A percentile compares a stretch with the other conserved stretches of the same genome.
These are phyloP conservation scores for Teleopsis dalmanni DNA, from an alignment of 1,140 invertebrate genomes.

Conservation along the genomic window DNA sequence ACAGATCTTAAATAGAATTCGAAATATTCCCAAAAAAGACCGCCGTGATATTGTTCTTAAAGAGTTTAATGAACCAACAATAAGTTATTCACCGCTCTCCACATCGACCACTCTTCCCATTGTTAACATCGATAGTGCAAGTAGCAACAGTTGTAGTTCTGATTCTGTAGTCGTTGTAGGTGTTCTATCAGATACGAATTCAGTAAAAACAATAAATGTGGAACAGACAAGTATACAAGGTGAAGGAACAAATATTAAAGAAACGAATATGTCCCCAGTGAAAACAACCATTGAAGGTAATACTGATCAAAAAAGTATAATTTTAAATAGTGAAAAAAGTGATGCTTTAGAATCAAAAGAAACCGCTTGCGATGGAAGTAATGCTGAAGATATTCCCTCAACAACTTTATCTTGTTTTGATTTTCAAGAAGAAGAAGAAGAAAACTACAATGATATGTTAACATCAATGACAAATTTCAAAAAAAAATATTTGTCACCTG, in stretches of 20 bases:
- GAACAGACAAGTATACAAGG: not conserved
- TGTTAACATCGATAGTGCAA: not conserved
- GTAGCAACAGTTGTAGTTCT: constrained; percentile 1
- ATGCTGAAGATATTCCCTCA: not conserved
- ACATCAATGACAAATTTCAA: constrained; percentile 14
- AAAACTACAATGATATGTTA: constrained; percentile 14
- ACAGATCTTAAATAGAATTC: constrained; percentile 15
- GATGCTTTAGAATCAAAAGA: not conserved
- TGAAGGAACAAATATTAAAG: constrained; percentile 18
- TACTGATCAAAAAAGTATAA: constrained; percentile 40
- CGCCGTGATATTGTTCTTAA: constrained; percentile 25
- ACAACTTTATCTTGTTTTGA: constrained; percentile 48
- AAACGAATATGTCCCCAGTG: constrained; percentile 21
- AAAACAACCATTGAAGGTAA: constrained; percentile 31
- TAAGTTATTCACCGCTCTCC: not conserved
- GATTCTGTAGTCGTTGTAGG: constrained; percentile 8
- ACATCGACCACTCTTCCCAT: not conserved
- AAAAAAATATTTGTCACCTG: constrained; percentile 15
- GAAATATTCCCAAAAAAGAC: constrained; percentile 44
- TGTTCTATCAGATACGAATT: not conserved
- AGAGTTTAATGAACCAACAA: too few species aligned
- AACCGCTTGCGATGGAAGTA: not conserved
- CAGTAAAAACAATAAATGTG: not conserved
- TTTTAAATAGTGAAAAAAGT: too few species aligned
- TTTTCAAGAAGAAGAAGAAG: constrained; percentile 51